phyloP scores from a whole-genome alignment of 2,113 vertebrate genomes.

The Vicugna pacos region DNA sequence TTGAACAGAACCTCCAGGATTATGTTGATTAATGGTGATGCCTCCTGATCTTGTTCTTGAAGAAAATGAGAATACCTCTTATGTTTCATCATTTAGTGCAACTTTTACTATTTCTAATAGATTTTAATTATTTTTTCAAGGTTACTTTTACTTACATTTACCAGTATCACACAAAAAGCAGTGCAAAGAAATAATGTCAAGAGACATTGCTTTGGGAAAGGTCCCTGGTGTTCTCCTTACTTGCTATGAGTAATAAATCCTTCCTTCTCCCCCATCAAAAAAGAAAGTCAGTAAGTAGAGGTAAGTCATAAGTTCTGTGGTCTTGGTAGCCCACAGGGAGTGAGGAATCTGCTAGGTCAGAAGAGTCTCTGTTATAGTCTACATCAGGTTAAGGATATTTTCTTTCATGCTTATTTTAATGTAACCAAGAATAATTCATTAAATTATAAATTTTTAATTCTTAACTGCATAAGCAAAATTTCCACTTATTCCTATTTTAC shows the following conservation, averaged over 20 bases:
- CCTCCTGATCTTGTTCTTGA: slow-evolving; percentile 37
- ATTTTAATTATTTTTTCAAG: background rate
- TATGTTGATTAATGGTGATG: background rate
- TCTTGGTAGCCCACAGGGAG: slow-evolving; percentile 21
- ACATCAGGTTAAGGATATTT: slow-evolving; percentile 29
- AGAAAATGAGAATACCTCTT: background rate
- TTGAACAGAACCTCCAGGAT: background rate
- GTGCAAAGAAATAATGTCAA: slow-evolving; percentile 10
- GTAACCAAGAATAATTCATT: slow-evolving; percentile 46
- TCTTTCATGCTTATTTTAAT: slow-evolving; percentile 61
- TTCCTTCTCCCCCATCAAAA: no score
- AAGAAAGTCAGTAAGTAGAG: background rate
- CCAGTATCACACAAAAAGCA: background rate
- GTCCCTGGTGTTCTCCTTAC: no score
- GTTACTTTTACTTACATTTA: slow-evolving; percentile 59
- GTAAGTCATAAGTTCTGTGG: background rate
- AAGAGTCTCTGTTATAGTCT: background rate
- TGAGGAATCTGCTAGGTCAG: slow-evolving; percentile 8
- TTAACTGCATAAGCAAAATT: slow-evolving; percentile 28
- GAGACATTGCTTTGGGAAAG: no score
- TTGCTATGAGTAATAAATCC: no score
- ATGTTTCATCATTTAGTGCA: slow-evolving; percentile 29
- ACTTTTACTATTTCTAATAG: slow-evolving; percentile 17
- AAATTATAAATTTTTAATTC: slow-evolving; percentile 23
- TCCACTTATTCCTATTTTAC: slow-evolving; percentile 8